Evolutionary conservation across 2,888 invertebrate genomes (phyloP).

Genomic region (Hoplodrina ambigua): DNA sequence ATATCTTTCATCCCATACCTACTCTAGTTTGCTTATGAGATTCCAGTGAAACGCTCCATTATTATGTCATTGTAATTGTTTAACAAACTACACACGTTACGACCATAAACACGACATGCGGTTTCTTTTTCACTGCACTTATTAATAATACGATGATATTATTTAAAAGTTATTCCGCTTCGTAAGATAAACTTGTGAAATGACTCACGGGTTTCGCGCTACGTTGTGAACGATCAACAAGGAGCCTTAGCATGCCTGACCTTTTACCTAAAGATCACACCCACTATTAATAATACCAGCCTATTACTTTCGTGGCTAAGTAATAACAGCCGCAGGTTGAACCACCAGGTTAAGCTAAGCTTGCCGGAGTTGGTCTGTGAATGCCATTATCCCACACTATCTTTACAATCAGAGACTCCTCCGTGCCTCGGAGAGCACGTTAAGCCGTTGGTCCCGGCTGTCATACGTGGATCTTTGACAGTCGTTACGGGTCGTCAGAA

Average conservation of each 20-base stretch:
- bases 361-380: no score
- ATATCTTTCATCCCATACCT: neutral
- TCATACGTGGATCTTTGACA: no score
- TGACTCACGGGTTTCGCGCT: conserved; percentile 28
- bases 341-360: no score
- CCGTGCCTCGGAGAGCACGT: no score
- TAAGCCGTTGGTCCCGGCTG: no score
- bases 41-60: conserved; percentile 15
- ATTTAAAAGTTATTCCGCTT: conserved; percentile 34
- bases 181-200: conserved; percentile 28
- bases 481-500: no score
- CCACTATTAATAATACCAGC: no score
- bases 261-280: conserved; percentile 17
- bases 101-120: conserved; percentile 46
- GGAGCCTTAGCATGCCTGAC: conserved; percentile 1
- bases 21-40: conserved; percentile 10
- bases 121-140: conserved; percentile 55
- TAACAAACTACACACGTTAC: conserved; percentile 38
- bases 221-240: neutral
- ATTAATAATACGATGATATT: conserved; percentile 27
- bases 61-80: conserved; percentile 39
- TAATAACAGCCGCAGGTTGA: no score
- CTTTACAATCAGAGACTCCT: no score
- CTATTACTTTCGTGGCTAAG: no score
- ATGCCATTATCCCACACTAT: no score